phyloP scores from a whole-genome alignment of 2,113 vertebrate genomes.

The Tetrax tetrax region DNA sequence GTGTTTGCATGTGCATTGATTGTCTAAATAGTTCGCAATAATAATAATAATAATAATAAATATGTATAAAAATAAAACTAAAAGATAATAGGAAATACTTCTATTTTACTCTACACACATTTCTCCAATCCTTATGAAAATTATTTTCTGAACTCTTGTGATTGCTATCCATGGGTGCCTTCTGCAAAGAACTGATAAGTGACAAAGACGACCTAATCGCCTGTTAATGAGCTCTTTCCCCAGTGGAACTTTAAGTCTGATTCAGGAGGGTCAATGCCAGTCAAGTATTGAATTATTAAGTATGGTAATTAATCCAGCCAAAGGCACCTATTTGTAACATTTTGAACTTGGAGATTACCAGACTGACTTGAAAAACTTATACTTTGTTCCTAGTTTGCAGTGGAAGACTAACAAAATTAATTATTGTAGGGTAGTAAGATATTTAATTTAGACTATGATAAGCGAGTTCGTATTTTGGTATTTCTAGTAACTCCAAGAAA shows the following conservation, averaged over 20 bases:
- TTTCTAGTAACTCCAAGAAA: neutral
- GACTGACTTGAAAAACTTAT: neutral
- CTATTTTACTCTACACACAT: neutral
- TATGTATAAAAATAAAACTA: neutral
- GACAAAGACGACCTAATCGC: neutral
- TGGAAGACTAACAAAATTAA: neutral
- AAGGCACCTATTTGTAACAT: slow-evolving; percentile 10
- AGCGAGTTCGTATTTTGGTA: neutral
- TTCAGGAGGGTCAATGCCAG: slow-evolving; percentile 7
- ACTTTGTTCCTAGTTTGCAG: neutral
- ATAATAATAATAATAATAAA: neutral
- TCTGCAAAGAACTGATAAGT: slow-evolving; percentile 23
- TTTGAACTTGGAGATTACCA: neutral
- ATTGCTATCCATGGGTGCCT: neutral
- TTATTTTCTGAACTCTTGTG: neutral
- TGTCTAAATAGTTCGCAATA: neutral
- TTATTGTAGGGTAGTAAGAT: neutral
- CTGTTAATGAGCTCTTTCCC: slow-evolving; percentile 31
- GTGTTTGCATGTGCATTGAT: neutral
- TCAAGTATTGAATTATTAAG: slow-evolving; percentile 32
- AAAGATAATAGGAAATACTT: neutral
- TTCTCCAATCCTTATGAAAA: neutral
- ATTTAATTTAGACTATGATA: neutral
- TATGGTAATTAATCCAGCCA: slow-evolving; percentile 12
- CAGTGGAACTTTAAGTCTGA: neutral